Percentiles rank a stretch among this genome's conserved stretches.
These are phyloP conservation scores for Lytechinus pictus DNA, from an alignment of 35 echinoderm and acorn worm species.

Conservation along the genomic window DNA sequence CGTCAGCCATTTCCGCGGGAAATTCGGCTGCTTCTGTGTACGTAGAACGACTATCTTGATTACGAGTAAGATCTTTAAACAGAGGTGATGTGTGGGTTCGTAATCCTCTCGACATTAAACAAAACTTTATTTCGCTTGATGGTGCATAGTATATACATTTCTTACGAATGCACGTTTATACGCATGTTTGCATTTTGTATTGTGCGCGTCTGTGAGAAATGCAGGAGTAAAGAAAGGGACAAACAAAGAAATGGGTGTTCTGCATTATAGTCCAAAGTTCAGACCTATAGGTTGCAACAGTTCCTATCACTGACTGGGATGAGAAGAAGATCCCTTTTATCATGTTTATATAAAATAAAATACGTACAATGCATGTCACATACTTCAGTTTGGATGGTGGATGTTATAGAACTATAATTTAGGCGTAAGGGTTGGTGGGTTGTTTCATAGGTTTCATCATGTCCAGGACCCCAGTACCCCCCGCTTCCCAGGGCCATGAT, in stretches of 20 bases:
- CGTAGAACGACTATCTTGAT: background rate
- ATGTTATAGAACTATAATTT: no score
- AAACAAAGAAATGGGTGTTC: background rate
- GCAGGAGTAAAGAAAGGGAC: background rate
- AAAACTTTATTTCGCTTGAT: background rate
- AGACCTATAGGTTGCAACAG: background rate
- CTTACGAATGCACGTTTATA: background rate
- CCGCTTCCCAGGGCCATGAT: no score
- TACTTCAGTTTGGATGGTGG: no score
- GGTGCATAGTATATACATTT: background rate
- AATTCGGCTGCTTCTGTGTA: background rate
- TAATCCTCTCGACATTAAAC: background rate
- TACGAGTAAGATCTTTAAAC: background rate
- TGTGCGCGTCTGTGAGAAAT: background rate
- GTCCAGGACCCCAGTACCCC: no score
- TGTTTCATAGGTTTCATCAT: no score
- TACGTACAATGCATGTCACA: no score
- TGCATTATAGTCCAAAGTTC: background rate
- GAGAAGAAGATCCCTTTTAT: no score
- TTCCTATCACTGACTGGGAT: no score
- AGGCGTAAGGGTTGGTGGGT: no score
- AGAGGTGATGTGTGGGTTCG: background rate
- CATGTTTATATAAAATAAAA: no score
- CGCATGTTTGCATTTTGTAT: background rate
- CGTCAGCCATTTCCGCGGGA: background rate